phyloP scores from a whole-genome alignment of 2,888 invertebrate genomes.

The Ptycholaimellus sp. region DNA sequence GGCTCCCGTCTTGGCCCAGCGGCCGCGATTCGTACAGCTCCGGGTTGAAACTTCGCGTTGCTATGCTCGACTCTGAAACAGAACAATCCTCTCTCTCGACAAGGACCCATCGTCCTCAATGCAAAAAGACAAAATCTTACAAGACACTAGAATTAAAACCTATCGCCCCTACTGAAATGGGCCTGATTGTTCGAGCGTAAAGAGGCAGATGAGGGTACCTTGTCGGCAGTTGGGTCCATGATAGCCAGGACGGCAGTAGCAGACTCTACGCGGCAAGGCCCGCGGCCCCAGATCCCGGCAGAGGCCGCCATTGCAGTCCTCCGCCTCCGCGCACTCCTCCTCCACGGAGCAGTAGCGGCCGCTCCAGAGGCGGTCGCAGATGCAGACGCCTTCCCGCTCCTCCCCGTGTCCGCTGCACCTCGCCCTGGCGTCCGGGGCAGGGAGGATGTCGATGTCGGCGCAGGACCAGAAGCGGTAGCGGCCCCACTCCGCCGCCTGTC shows the following conservation, averaged over 20 bases:
- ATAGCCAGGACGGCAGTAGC: conserved; percentile 68
- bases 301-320: conserved; percentile 59
- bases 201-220: conserved; percentile 35
- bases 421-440: conserved; percentile 40
- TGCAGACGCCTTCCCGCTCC: conserved; percentile 19
- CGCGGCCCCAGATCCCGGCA: conserved; percentile 60
- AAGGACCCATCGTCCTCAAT: too few species aligned
- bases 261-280: conserved; percentile 52
- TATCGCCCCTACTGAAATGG: too few species aligned
- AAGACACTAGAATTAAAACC: too few species aligned
- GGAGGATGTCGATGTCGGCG: conserved; percentile 44
- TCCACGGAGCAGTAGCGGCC: conserved; percentile 56
- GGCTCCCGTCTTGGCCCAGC: too few species aligned
- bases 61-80: conserved; percentile 2
- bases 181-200: not conserved
- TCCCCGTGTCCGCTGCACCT: conserved; percentile 56
- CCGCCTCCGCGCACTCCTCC: conserved; percentile 51
- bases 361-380: conserved; percentile 38
- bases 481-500: conserved; percentile 76
- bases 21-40: not conserved
- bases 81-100: too few species aligned
- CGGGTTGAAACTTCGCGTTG: not conserved
- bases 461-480: conserved; percentile 79
- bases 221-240: conserved; percentile 59
- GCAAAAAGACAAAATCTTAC: too few species aligned